Base-by-base conservation (phyloP, 2,888 invertebrate species). In the Caenorhabditis becei region DNA sequence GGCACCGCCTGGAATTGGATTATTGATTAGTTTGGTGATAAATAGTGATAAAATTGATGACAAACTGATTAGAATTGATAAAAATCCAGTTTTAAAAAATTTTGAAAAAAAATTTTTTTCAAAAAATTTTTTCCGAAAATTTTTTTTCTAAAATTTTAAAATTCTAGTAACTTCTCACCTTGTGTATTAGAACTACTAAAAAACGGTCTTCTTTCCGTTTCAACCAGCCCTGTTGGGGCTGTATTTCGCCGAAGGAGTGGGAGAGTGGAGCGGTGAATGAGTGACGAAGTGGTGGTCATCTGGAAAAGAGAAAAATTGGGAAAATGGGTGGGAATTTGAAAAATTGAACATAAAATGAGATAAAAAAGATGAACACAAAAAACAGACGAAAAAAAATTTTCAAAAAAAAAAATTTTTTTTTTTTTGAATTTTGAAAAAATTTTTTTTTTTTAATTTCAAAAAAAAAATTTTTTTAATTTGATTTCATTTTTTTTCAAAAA, bases 141-240 rank as follows among this genome's bases (percentile, higher is more conserved):
- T 41, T 41, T 14, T 41, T 41, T 41, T 41, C 14, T 41, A 5
- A 14, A 32, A 32, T 32, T 7, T 41, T 16, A 41, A 41, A 41
- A 41, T 41, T 41, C 11, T 18, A 26, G 3, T n/a, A 51, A 32
- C n/a, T 41, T 23, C 11, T 11, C 11, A 62, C 71, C 74, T 41
- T 66, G 58, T 16, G 58, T 41, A 28, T 74, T 49, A 18, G 56
- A 74, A 53, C 74, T 74, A 37, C 74, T 65, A 41, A 74, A 74
- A 26, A 74, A 66, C 10, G 74, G 66, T n/a, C 66, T 28, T n/a
- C 32, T 26, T 10, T 44, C 51, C 14, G 49, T 24, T 11, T 59
- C 26, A 10, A 61, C n/a, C 26, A 47, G 37, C 23, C 54, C 63
- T 7, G 61, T 37, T 14, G 63, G 20, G 2, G 44, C n/a, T 14